A percentile compares a stretch with the other conserved stretches of the same genome.
These are phyloP conservation scores for Galaxea fascicularis DNA, from an alignment of 92 coral and sea anemone genomes.

Conservation along the genomic window DNA sequence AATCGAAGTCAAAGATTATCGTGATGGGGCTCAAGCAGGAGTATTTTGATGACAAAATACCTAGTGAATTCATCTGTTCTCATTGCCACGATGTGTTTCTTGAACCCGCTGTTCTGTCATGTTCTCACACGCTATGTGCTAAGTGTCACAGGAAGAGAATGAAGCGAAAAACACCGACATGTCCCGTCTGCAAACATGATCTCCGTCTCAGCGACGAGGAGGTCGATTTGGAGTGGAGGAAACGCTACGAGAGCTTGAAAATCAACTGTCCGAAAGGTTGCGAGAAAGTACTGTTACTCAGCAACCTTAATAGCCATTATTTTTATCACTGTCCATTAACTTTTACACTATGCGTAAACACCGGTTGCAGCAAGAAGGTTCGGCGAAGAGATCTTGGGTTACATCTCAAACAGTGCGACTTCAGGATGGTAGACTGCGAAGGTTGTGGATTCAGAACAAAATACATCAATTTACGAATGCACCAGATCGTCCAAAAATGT, in stretches of 20 bases:
- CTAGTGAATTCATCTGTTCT: conserved; percentile 81
- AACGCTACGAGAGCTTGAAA: conserved; percentile 65
- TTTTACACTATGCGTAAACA: conserved; percentile 77
- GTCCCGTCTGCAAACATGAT: conserved; percentile 78
- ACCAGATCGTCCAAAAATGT: conserved; percentile 89
- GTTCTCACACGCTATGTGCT: conserved; percentile 83
- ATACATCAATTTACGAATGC: conserved; percentile 82
- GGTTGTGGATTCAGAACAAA: conserved; percentile 85
- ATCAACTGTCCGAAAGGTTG: conserved; percentile 94
- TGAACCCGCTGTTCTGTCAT: conserved; percentile 76
- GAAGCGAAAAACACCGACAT: conserved; percentile 57
- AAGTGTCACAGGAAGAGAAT: conserved; percentile 82
- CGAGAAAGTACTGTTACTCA: conserved; percentile 60
- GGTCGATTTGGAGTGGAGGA: conserved; percentile 71
- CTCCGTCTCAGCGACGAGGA: conserved; percentile 50
- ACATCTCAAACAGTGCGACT: conserved; percentile 79
- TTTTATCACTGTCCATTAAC: conserved; percentile 73
- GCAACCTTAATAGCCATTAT: conserved; percentile 70
- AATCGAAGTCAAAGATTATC: too few species aligned
- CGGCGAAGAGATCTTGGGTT: conserved; percentile 68
- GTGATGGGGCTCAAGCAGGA: conserved; percentile 92
- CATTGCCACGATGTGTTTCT: conserved; percentile 84
- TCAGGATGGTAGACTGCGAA: conserved; percentile 77
- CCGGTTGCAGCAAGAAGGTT: conserved; percentile 78
- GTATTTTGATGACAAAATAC: conserved; percentile 77